Conservation (phyloP, 1,140 invertebrate species). For the Metopolophium dirhodum region DNA sequence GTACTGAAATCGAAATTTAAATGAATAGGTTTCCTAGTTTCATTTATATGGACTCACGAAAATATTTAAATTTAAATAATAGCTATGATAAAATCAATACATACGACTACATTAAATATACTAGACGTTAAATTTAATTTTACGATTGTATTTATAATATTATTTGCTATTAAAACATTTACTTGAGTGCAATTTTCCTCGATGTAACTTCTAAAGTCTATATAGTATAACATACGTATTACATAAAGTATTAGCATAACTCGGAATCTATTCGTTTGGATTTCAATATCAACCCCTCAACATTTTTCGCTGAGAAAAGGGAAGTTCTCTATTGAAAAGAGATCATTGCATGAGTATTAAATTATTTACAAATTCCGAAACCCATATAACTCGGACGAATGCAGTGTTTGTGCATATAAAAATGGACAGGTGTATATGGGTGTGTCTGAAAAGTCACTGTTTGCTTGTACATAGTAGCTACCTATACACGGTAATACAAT, state of each 20-base stretch:
- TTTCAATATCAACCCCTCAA: neutral
- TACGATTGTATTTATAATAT: neutral
- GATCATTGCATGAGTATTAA: too few relatives aligned
- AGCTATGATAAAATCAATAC: too few relatives aligned
- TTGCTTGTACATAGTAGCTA: neutral
- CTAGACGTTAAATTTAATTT: too few relatives aligned
- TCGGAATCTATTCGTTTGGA: too few relatives aligned
- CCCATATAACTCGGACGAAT: neutral
- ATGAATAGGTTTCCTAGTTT: too few relatives aligned
- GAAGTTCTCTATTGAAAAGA: too few relatives aligned
- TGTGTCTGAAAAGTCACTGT: neutral
- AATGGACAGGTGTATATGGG: neutral
- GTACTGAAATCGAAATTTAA: neutral
- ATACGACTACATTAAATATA: too few relatives aligned
- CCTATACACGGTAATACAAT: too few relatives aligned
- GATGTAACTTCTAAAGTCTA: too few relatives aligned
- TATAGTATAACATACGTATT: neutral
- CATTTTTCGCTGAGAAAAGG: neutral
- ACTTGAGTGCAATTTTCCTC: neutral
- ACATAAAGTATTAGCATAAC: neutral
- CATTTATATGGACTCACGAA: too few relatives aligned
- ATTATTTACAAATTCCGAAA: neutral
- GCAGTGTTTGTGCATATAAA: neutral
- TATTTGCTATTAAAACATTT: neutral
- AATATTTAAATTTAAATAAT: neutral